Conservation (phyloP, 2,113 vertebrate species). For the Scytalopus superciliaris region DNA sequence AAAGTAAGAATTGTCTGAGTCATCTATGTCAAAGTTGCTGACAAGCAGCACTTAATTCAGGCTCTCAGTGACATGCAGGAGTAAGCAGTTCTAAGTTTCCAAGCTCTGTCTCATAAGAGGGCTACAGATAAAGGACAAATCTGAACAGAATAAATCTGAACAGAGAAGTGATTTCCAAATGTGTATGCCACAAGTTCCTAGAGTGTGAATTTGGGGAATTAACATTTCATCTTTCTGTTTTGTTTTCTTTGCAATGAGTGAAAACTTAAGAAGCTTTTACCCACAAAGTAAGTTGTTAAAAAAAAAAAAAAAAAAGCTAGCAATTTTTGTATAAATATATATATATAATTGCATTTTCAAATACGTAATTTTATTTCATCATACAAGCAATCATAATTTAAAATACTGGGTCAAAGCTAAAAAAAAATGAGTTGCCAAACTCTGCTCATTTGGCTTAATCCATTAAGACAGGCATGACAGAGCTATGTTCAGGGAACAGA, state of each 20-base stretch:
- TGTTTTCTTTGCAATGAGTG: neutral
- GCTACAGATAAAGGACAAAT: neutral
- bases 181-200: neutral
- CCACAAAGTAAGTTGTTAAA: neutral
- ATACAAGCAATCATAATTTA: neutral
- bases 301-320: neutral
- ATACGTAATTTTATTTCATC: neutral
- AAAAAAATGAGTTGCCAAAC: neutral
- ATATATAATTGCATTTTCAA: neutral
- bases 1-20: neutral
- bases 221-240: neutral
- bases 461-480: neutral
- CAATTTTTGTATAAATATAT: neutral
- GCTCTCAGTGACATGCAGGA: neutral
- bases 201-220: neutral
- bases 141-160: neutral
- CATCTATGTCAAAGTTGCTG: neutral
- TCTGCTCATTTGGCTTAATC: neutral
- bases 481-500: neutral
- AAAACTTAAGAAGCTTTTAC: neutral
- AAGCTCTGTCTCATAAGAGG: neutral
- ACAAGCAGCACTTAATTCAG: neutral
- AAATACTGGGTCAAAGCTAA: neutral
- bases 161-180: neutral
- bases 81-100: neutral